Evolutionary conservation across 2,113 vertebrate species (phyloP).

Genomic region (Menura novaehollandiae): DNA sequence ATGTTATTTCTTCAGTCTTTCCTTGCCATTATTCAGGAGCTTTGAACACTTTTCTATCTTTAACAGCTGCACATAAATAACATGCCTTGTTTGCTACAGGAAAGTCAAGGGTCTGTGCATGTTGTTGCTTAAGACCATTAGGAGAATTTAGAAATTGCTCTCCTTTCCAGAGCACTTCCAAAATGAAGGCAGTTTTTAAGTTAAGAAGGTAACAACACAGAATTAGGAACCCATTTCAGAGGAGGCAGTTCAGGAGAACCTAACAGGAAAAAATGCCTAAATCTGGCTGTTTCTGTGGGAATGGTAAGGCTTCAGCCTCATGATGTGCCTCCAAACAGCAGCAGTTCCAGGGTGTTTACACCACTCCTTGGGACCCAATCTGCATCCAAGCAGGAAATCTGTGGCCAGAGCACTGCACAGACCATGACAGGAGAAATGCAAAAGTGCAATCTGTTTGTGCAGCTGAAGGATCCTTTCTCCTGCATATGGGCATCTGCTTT

Average conservation of each 20-base stretch:
- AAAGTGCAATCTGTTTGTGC: neutral
- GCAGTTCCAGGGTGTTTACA: neutral
- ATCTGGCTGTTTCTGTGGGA: neutral
- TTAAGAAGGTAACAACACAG: neutral
- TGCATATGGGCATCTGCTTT: neutral
- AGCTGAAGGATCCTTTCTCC: neutral
- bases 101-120: fast-evolving
- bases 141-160: neutral
- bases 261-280: neutral
- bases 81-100: fast-evolving
- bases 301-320: neutral
- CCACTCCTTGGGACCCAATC: fast-evolving
- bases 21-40: neutral
- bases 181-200: neutral
- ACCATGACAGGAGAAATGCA: neutral
- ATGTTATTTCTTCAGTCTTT: neutral
- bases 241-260: neutral
- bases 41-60: neutral
- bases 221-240: neutral
- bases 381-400: neutral
- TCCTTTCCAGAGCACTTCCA: neutral
- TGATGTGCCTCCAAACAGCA: fast-evolving
- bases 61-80: neutral
- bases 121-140: neutral
- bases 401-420: neutral